Base-by-base conservation (phyloP, 2,888 invertebrate genomes). In the Anodontia alba region DNA sequence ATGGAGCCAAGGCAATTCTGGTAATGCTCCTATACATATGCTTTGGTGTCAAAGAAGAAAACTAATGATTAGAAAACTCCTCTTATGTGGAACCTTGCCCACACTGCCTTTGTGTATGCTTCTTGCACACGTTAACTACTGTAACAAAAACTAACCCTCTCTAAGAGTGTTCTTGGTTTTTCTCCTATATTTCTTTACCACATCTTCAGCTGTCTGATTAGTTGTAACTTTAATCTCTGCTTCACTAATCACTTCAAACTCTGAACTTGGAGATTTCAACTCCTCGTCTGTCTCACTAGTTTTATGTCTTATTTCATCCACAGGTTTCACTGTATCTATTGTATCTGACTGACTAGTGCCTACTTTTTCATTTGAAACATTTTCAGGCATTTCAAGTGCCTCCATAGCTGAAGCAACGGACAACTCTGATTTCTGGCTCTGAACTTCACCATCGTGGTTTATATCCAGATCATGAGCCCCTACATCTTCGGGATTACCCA, bases 181-280 rank as follows among this genome's bases (percentile, higher is more conserved):
- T 29, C 88, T 89, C 75, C 86, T 90, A 81, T 90, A 89, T 71
- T 90, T 92, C 72, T 82, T 87, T 26, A 90, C 70, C 33, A 92
- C 83, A 57, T 92, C 91, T 15, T 90, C 87, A 5, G 88, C 89
- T 26, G 91, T 89, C 57, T 81, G 69, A 77, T n/a, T 93, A 90
- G 46, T 91, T 87, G 70, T 91, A 88, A 49, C 92, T 93, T 80
- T 92, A 88, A 94, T 90, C 70, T 95, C 95, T 36, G 85, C 89
- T 20, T 94, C 94, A 26, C 91, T 90, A 42, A 98, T 96, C 88
- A 98, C 96, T 1, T 98, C 98, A 95, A 98, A 98, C 33, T 98
- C 97, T 93, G 98, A 98, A 0, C 97, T 97, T 26, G 98, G 96
- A 17, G 90, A 90, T 54, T 72, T 66, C 8, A 68, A 70, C 23